Conservation (phyloP, 2,113 vertebrate genomes). For the Nannobrachium achirus region DNA sequence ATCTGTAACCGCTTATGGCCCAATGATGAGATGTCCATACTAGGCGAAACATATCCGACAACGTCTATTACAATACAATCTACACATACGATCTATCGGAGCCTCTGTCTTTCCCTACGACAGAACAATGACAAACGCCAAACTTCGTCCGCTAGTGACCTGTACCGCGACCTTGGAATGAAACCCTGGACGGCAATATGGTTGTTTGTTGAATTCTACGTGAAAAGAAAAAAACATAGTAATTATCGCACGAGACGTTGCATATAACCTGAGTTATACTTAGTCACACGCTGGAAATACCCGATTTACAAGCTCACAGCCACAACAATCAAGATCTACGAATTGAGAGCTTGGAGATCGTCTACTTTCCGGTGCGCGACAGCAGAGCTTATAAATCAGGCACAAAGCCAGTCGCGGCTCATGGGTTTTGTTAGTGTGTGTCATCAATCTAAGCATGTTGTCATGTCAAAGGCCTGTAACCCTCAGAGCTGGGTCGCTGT, state of each 20-base stretch:
- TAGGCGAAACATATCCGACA: constrained; percentile 8
- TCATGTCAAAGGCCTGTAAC: background rate
- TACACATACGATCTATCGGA: background rate
- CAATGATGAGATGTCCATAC: constrained; percentile 12
- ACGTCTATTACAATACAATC: no score
- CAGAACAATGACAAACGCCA: background rate
- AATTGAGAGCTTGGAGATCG: no score
- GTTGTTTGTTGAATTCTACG: background rate
- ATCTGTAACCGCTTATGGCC: constrained; percentile 17
- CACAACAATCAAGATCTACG: no score
- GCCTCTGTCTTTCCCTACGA: background rate
- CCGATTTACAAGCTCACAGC: no score
- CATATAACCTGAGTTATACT: background rate
- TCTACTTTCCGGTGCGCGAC: no score
- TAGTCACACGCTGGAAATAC: no score
- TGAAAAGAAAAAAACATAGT: background rate
- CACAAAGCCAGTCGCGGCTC: background rate
- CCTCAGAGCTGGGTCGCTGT: background rate
- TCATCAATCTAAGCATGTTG: background rate
- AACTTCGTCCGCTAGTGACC: constrained; percentile 10
- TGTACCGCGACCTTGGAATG: background rate
- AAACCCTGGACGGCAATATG: background rate
- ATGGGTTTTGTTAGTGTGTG: background rate
- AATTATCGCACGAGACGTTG: background rate
- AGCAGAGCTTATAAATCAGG: no score